A percentile compares a stretch with the other conserved stretches of the same genome.
Evolutionary conservation across 2,113 vertebrate species (phyloP).

Genomic region (Brachirus orientalis): DNA sequence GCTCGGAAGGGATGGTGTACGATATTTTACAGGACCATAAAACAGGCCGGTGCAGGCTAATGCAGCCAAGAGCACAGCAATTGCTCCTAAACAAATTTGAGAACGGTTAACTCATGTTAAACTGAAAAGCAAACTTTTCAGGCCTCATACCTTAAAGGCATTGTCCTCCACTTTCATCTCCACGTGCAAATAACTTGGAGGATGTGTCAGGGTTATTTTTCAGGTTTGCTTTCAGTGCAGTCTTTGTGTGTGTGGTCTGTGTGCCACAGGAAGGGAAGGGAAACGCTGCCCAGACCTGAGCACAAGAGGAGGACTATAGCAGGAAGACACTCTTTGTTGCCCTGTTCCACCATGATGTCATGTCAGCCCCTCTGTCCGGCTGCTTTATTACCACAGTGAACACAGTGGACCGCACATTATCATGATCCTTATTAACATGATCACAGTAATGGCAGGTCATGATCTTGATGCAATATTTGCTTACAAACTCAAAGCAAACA

Average conservation of each 20-base stretch:
- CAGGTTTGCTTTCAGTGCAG: slow-evolving; percentile 1
- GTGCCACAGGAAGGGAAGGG: slow-evolving; percentile 66
- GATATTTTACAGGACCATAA: too few species aligned
- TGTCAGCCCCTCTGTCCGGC: slow-evolving; percentile 41
- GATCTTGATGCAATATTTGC: too few species aligned
- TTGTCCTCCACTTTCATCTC: background rate
- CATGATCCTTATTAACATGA: slow-evolving; percentile 3
- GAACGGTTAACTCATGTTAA: background rate
- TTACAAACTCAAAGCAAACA: slow-evolving; percentile 47
- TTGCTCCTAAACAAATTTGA: background rate
- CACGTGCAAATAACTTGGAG: slow-evolving; percentile 5
- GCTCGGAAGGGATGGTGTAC: too few species aligned
- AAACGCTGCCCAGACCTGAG: slow-evolving; percentile 65
- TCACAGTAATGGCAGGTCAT: slow-evolving; percentile 50
- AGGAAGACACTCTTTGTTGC: slow-evolving; percentile 78
- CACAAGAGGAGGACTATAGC: slow-evolving; percentile 69
- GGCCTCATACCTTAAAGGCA: background rate
- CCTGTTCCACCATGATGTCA: slow-evolving; percentile 76
- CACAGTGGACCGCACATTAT: background rate
- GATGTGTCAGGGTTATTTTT: slow-evolving; percentile 5
- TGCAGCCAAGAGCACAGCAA: background rate
- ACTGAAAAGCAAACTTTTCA: background rate
- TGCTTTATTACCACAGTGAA: slow-evolving; percentile 40
- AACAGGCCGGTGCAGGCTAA: background rate
- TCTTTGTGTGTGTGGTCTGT: slow-evolving; percentile 30